These are phyloP conservation scores for Zelleria hepariella DNA, from an alignment of 2,888 invertebrate genomes.

Conservation along the genomic window DNA sequence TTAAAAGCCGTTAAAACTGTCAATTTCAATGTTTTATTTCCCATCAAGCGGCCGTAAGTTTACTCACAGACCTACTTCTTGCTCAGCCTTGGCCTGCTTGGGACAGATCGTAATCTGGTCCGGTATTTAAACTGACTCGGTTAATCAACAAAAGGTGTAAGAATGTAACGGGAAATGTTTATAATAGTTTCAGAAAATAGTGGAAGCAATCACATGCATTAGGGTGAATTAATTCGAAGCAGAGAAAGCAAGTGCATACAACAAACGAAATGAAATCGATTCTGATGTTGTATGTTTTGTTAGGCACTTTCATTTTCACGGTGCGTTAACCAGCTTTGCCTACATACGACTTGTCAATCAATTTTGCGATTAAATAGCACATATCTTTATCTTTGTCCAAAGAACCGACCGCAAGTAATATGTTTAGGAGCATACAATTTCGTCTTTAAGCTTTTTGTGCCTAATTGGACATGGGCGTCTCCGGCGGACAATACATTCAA, in stretches of 20 bases:
- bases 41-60: neutral
- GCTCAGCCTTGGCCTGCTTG: neutral
- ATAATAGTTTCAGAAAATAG: neutral
- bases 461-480: neutral
- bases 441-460: neutral
- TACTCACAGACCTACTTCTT: neutral
- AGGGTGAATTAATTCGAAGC: neutral
- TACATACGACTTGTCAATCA: neutral
- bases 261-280: neutral
- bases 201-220: neutral
- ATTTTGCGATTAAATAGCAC: neutral
- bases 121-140: neutral
- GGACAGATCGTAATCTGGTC: neutral
- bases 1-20: neutral
- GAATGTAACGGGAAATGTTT: neutral
- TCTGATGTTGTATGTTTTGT: neutral
- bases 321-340: neutral
- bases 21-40: neutral
- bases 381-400: neutral
- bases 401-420: neutral
- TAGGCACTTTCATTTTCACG: neutral
- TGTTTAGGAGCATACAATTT: neutral
- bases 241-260: neutral
- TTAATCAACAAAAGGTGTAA: neutral
- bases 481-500: neutral